These are phyloP conservation scores for Eupsilia transversa DNA, from an alignment of 2,888 invertebrate genomes.

Conservation along the genomic window DNA sequence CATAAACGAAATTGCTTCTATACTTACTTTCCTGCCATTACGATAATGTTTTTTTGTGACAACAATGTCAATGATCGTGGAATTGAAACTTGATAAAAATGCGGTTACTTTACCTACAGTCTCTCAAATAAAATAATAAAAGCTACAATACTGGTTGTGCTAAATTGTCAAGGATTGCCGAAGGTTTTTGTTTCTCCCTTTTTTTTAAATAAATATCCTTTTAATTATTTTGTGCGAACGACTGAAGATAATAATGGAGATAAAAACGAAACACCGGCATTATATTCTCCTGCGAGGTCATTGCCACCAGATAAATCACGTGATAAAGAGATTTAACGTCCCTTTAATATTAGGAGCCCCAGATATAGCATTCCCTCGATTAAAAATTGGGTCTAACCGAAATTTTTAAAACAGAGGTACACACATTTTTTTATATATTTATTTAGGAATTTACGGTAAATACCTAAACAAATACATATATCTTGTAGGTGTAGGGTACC, in stretches of 20 bases:
- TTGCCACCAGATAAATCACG: conserved; percentile 36
- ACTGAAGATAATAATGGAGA: conserved; percentile 12
- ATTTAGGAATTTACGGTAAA: no score
- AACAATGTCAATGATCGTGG: conserved; percentile 27
- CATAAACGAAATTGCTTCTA: conserved; percentile 56
- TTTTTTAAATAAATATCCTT: neutral
- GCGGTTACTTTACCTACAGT: conserved; percentile 14
- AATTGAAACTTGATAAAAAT: conserved; percentile 10
- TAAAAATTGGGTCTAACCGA: no score
- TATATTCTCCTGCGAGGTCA: conserved; percentile 22
- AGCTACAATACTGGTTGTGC: conserved; percentile 30
- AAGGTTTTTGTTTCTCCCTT: conserved; percentile 18
- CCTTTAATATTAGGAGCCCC: no score
- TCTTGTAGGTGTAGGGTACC: no score
- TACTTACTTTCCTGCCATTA: conserved; percentile 1
- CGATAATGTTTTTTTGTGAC: neutral
- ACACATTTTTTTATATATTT: no score
- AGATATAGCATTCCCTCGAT: no score
- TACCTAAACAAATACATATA: no score
- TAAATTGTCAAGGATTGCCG: conserved; percentile 6
- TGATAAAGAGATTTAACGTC: conserved; percentile 31
- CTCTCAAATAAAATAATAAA: conserved; percentile 13
- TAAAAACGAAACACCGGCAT: conserved; percentile 33
- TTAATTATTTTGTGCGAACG: conserved; percentile 7
- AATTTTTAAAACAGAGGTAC: no score